These are phyloP conservation scores for Terrapene triunguis DNA, from an alignment of 2,113 vertebrate genomes.

Conservation along the genomic window DNA sequence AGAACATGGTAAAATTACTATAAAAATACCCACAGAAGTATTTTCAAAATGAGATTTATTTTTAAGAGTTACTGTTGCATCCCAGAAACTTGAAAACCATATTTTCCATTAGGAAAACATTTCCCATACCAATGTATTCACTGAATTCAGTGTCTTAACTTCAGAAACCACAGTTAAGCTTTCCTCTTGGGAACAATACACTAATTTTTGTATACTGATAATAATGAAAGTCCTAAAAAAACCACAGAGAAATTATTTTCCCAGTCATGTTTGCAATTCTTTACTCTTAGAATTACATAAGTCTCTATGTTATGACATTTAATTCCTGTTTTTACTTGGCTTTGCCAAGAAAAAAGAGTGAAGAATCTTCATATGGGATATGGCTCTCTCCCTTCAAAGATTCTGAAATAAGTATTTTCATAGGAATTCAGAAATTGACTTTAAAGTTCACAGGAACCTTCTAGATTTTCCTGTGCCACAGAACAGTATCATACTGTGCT, in stretches of 20 bases:
- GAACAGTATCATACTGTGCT: not conserved
- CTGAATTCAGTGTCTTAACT: constrained; percentile 37
- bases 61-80: constrained; percentile 57
- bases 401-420: constrained; percentile 51
- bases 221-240: constrained; percentile 72
- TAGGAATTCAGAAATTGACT: constrained; percentile 39
- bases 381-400: constrained; percentile 38
- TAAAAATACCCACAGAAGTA: constrained; percentile 58
- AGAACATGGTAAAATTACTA: not conserved
- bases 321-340: constrained; percentile 70
- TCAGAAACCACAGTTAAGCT: constrained; percentile 48
- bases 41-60: constrained; percentile 64
- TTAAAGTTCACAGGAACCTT: constrained; percentile 34
- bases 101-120: constrained; percentile 62
- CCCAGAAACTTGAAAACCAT: constrained; percentile 39
- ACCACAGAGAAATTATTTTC: constrained; percentile 69
- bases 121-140: constrained; percentile 69
- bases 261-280: constrained; percentile 70
- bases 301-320: constrained; percentile 72
- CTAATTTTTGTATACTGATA: constrained; percentile 60
- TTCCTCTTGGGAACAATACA: constrained; percentile 59
- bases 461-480: not conserved
- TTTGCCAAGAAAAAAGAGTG: constrained; percentile 63
- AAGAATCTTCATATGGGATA: constrained; percentile 58
- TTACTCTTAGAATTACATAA: constrained; percentile 68